Base-by-base conservation (phyloP, 2,113 vertebrate species). In the Larimichthys polyactis region DNA sequence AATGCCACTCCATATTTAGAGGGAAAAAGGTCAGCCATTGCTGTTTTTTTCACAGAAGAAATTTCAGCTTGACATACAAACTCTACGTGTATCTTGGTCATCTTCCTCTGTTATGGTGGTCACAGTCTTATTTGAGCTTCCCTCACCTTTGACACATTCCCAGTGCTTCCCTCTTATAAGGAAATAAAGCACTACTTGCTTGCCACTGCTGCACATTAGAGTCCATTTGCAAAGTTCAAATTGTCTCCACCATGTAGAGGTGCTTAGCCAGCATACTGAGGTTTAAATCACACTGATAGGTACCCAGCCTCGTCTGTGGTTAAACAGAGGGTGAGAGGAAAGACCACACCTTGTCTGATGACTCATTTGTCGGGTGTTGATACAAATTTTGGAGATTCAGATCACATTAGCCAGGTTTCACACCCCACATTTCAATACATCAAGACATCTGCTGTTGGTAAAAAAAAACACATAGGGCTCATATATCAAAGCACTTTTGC, bases 1-100 rank as follows among this genome's bases (percentile, higher is more conserved):
- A 75, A 86, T 90, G 93, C 79, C 89, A 84, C 69, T 62, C 27
- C 60, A 73, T 75, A 87, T 89, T 88, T 81, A 75, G 48, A 71
- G 76, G 72, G 75, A 66, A 74, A 86, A 86, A 83, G 84, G 85
- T 86, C 90, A 89, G 52, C 59, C 69, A 17, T 58, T 6, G 4
- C 52, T 27, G 57, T 80, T 46, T 17, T 40, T 55, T 62, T 59
- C 19, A 64, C 24, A 71, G 46, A 40, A 75, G 24, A 51, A 43
- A 57, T 22, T 15, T 17, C 4, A 19, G 20, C 20, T 24, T 55
- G 40, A 80, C 40, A 52, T 29, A 32, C 5, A n/a, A 36, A 44
- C 11, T 55, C 6, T 36, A 0, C 22, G 27, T 57, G 17, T 29
- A 0, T 46, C 48, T 51, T 4, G 29, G 10, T 57, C 0, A 3